Evolutionary conservation across 2,888 invertebrate genomes (phyloP), one percentile per base, ranked within the genome.

Genomic region (Hemistola chrysoprasaria): DNA sequence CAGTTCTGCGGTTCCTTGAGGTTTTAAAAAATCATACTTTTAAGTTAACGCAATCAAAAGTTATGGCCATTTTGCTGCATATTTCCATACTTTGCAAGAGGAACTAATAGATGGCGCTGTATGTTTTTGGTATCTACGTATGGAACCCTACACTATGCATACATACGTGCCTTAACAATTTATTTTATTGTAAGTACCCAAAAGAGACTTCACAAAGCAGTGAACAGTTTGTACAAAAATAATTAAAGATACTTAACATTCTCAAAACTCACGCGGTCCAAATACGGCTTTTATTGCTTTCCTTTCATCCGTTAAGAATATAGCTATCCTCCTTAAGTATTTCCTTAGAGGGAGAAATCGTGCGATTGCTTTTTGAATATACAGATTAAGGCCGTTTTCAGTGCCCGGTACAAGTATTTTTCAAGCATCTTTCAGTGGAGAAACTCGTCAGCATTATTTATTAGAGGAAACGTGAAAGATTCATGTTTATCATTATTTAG

Each of bases 351-450:
- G 11, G 16, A 31, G 22, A 31, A 21, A 41, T 34, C 22, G 20
- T 33, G 2, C 21, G 37, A 41, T 34, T 47, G 40, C 39, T 41
- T 47, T 50, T 40, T 37, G 34, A 37, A 34, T 34, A 35, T 32
- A 35, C 29, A 34, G 40, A 40, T 36, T 45, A 43, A 26, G 33
- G 30, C 22, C 28, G 8, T 35, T 37, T 40, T 38, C 27, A 21
- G 29, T 36, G 22, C 21, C 21, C 27, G 28, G 8, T 30, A 25
- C 32, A 33, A 45, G 11, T 5, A 21, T 32, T 40, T 27, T 23
- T 40, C 22, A 8, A 45, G 36, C 11, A 11, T 8, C 23, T 32
- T 33, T 37, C 6, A 11, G 36, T 31, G 32, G 32, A 6, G 24
- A 8, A 28, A 32, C 10, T 37, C 33, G 36, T 40, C 36, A 33